Conservation (phyloP, 2,113 vertebrate genomes). For the Arenaria interpres region DNA sequence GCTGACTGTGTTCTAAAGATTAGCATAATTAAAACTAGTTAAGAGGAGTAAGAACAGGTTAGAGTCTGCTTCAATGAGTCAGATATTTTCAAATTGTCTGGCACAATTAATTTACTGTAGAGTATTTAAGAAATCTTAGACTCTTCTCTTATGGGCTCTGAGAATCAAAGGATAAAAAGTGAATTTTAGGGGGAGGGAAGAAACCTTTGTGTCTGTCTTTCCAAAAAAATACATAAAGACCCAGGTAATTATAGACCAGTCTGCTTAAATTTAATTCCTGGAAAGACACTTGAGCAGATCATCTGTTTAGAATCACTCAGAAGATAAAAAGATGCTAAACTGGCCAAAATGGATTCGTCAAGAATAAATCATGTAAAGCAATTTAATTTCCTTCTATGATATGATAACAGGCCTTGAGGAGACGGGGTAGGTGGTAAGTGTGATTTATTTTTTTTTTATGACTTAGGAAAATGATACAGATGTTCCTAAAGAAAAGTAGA, state of each 20-base stretch:
- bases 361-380: not conserved
- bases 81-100: slow-evolving; percentile 29
- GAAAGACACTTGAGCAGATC: not conserved
- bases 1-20: not conserved
- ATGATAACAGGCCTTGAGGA: not conserved
- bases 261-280: slow-evolving; percentile 5
- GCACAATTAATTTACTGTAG: not conserved
- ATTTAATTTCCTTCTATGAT: not conserved
- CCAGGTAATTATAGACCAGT: not conserved
- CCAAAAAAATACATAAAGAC: not conserved
- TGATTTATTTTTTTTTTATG: not conserved
- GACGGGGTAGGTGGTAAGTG: not conserved
- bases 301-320: not conserved
- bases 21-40: not conserved
- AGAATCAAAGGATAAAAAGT: slow-evolving; percentile 22
- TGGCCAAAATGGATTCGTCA: not conserved
- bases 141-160: not conserved
- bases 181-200: not conserved
- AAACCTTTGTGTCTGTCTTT: not conserved
- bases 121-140: not conserved
- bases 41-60: not conserved
- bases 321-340: not conserved
- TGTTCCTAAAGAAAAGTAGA: not conserved
- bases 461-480: not conserved
- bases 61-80: not conserved